Evolutionary conservation across 2,888 invertebrate species (phyloP).

Genomic region (Selenia dentaria): DNA sequence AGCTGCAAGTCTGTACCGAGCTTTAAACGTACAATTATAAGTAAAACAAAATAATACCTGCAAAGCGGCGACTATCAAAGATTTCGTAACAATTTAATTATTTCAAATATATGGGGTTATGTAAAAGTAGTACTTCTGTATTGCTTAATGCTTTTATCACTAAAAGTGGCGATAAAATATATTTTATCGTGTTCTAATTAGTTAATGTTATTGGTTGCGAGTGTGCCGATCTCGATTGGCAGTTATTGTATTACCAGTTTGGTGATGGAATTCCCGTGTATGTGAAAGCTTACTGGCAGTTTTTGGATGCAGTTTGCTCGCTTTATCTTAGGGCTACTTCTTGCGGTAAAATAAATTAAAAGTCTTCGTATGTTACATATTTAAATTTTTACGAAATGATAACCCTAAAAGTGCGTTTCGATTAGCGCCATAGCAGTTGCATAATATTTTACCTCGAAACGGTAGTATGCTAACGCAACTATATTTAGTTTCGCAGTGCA

Average conservation of each 20-base stretch:
- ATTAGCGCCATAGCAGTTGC: too few species aligned
- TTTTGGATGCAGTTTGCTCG: too few species aligned
- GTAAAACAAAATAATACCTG: slow-evolving; percentile 35
- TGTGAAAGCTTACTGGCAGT: too few species aligned
- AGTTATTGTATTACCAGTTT: slow-evolving; percentile 9
- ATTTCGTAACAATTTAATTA: slow-evolving; percentile 43
- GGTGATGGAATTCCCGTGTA: background rate
- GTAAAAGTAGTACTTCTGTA: slow-evolving; percentile 20
- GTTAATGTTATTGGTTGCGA: slow-evolving; percentile 3
- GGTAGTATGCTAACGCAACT: too few species aligned
- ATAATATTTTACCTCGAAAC: too few species aligned
- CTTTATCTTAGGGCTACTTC: too few species aligned
- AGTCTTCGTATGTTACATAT: too few species aligned
- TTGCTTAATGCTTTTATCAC: slow-evolving; percentile 20
- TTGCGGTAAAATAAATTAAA: too few species aligned
- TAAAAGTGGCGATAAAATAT: slow-evolving; percentile 17
- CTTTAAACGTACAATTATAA: slow-evolving; percentile 39
- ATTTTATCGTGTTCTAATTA: slow-evolving; percentile 25
- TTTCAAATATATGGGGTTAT: slow-evolving; percentile 26
- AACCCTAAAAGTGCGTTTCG: too few species aligned
- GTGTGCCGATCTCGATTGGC: slow-evolving; percentile 8
- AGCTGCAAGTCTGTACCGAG: slow-evolving; percentile 3
- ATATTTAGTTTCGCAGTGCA: too few species aligned
- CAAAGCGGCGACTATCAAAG: slow-evolving; percentile 26
- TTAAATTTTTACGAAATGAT: too few species aligned